Percentiles rank a stretch among this genome's conserved stretches.
phyloP scores from a whole-genome alignment of 1,140 invertebrate genomes.

The Diprion similis region DNA sequence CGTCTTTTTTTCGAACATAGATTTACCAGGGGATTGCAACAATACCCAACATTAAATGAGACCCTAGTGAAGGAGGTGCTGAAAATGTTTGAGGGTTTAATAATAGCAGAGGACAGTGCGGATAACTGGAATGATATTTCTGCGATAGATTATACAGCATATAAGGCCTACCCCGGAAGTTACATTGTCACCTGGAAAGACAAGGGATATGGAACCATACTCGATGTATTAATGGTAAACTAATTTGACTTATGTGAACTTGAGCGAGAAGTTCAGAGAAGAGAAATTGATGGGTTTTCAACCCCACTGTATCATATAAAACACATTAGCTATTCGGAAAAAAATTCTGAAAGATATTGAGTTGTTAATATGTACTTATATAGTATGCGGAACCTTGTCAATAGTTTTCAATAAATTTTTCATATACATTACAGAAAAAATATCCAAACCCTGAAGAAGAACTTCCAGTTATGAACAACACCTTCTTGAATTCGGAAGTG shows the following conservation, averaged over 20 bases:
- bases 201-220: slow-evolving; percentile 65
- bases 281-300: too few relatives aligned
- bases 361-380: too few relatives aligned
- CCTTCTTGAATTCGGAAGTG: slow-evolving; percentile 50
- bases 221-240: slow-evolving; percentile 66
- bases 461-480: slow-evolving; percentile 44
- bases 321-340: too few relatives aligned
- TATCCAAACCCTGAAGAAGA: slow-evolving; percentile 35
- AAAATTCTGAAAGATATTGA: too few relatives aligned
- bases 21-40: background rate
- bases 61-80: background rate
- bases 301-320: too few relatives aligned
- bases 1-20: background rate
- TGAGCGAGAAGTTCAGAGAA: too few relatives aligned
- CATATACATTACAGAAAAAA: slow-evolving; percentile 42
- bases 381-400: too few relatives aligned
- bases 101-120: background rate
- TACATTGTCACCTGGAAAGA: slow-evolving; percentile 67
- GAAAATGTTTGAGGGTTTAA: background rate
- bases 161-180: slow-evolving; percentile 68
- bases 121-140: slow-evolving; percentile 70
- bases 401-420: too few relatives aligned
- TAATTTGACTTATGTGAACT: too few relatives aligned
- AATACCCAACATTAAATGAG: background rate
- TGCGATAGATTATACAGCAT: slow-evolving; percentile 60